Percentiles rank a stretch among this genome's conserved stretches.
Conservation (phyloP, 2,113 vertebrate genomes). For the Eptesicus fuscus region DNA sequence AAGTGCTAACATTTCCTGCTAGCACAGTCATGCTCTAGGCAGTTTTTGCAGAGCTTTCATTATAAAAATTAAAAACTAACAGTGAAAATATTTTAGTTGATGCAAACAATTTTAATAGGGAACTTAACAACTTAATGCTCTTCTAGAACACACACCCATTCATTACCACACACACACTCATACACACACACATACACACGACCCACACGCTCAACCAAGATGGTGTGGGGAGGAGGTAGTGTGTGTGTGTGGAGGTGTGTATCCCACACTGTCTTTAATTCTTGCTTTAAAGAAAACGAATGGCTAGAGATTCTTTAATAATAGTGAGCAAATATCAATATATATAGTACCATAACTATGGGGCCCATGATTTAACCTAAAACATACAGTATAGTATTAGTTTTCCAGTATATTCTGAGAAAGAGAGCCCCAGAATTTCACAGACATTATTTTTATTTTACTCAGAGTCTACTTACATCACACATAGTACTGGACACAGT, state of each 20-base stretch:
- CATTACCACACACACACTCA: neutral
- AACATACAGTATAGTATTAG: neutral
- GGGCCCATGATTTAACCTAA: neutral
- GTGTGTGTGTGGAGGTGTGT: neutral
- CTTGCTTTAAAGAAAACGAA: neutral
- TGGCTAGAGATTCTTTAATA: neutral
- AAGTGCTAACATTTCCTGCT: neutral
- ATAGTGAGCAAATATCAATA: neutral
- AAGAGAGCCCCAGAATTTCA: neutral
- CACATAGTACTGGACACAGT: neutral
- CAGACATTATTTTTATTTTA: neutral
- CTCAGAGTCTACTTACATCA: neutral
- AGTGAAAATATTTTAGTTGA: neutral
- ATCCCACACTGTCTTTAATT: neutral
- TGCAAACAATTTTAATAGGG: neutral
- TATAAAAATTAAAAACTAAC: neutral
- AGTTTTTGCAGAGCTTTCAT: neutral
- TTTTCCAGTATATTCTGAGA: neutral
- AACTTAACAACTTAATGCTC: neutral
- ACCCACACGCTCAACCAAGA: neutral
- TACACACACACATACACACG: neutral
- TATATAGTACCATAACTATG: neutral
- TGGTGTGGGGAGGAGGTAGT: neutral
- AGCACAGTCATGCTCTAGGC: neutral
- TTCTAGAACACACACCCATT: neutral